Evolutionary conservation across 2,797 vertebrate genomes (phyloP).

Genomic region (Eulemur mongoz): DNA sequence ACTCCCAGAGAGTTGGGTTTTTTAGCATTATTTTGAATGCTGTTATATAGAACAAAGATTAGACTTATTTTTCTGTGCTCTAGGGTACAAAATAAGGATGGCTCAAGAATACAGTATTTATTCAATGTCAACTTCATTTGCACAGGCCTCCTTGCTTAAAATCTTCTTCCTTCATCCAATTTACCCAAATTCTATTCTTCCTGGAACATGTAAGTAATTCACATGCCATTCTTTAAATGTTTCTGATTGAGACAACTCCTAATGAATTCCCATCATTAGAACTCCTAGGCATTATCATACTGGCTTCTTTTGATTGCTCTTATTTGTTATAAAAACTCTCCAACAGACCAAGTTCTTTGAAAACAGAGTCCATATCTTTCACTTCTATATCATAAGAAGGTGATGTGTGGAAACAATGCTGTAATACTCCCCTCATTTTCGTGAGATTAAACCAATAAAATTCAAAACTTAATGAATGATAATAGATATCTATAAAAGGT

Average conservation of each 20-base stretch:
- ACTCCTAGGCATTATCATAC: not conserved
- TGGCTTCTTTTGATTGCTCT: not conserved
- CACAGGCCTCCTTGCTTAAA: not conserved
- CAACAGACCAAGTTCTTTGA: not conserved
- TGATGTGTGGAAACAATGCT: not conserved
- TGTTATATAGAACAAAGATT: not conserved
- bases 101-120: not conserved
- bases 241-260: not conserved
- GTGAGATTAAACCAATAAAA: not conserved
- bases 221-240: not conserved
- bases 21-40: not conserved
- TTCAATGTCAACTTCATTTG: not conserved
- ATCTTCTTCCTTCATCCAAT: not conserved
- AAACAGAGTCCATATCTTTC: not conserved
- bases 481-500: not conserved
- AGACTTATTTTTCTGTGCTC: not conserved
- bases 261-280: not conserved
- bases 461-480: not conserved
- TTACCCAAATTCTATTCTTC: not conserved
- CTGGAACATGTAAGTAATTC: not conserved
- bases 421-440: not conserved
- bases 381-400: not conserved
- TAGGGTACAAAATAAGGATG: not conserved
- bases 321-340: not conserved
- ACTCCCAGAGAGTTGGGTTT: not conserved